Evolutionary conservation across 2,888 invertebrate genomes (phyloP), one percentile per base, ranked within the genome.

Genomic region (Aspidiotus rigidus): DNA sequence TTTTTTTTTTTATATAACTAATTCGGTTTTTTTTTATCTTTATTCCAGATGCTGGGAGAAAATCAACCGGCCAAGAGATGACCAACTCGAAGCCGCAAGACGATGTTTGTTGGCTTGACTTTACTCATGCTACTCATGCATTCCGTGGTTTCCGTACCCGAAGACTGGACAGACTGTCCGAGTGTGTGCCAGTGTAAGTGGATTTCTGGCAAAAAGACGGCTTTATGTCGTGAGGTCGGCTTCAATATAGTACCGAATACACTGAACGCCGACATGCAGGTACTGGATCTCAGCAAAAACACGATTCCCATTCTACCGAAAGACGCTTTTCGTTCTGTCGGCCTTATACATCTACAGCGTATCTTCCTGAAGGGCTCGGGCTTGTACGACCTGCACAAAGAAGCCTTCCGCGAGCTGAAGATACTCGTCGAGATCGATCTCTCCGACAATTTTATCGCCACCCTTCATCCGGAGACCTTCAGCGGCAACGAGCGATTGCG

Each of bases 131-230:
- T 72, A 62, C 60, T 70, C 62, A 59, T 69, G 61, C 13, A 44
- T 53, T 40, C 64, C 71, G 53, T 70, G 55, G 57, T 55, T 64
- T 56, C 64, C 64, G 57, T 57, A 57, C 57, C 84, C 74, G 85
- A 86, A 72, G 92, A 92, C 79, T 92, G 91, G 91, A 89, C 90
- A 66, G 90, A 90, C 79, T 93, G 92, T 79, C 89, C 91, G 75
- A 83, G 86, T 73, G 86, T 88, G 75, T 93, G 93, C 79, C 85
- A 86, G 76, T 93, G 93, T 83, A 93, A 91, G 81, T 94, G 93
- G 93, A 88, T 89, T 57, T 89, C 88, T 72, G 93, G 93, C 72
- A 93, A 93, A 80, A 91, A 90, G 78, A 90, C 90, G 57, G 93
- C 92, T 69, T 83, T 89, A 71, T 94, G 93, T 80, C 85, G 86